Base-by-base conservation (phyloP, 2,113 vertebrate species). In the Cricetomys ansorgei region DNA sequence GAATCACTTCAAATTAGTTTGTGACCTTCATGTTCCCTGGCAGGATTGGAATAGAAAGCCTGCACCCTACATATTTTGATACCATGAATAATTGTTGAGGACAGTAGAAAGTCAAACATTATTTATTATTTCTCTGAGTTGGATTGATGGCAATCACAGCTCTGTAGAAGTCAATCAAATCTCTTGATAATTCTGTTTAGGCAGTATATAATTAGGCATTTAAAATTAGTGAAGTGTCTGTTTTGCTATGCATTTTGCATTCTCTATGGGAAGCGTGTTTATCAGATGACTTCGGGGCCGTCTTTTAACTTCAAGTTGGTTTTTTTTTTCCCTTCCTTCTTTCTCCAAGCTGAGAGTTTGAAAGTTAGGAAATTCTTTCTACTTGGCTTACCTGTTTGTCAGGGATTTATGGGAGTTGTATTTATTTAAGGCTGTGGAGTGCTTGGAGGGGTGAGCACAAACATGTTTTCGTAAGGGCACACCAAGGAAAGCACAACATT, bases 371-470 rank as follows among this genome's bases (percentile, higher is more conserved):
- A 96, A 95, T 95, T 97, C 84, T 96, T 96, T 94, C 88, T 95
- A 87, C 97, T 87, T 96, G 96, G 91, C 77, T 95, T 97, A 97
- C 97, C 97, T 98, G 97, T 97, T 97, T 96, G 96, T 96, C 95
- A 96, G 97, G 94, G 94, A 62, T 97, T 96, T 91, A 95, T 87
- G 80, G 25, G 95, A 83, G 95, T 96, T 95, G 97, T 98, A 97
- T 97, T 96, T 96, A 94, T 95, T 95, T 97, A 89, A 95, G 43
- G 29, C 53, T n/a, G 84, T 87, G 69, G 37, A 93, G 92, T 50
- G 48, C 85, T 0, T 34, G 67, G 70, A 94, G 94, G 62, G 77
- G 85, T 92, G 79, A 96, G 95, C 96, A 97, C 83, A 97, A 96
- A 92, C 97, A 91, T 95, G 94, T 95, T 96, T 97, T 95, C 91